Evolutionary conservation across 2,797 vertebrate genomes (phyloP).

Genomic region (Cichlasoma orientale): DNA sequence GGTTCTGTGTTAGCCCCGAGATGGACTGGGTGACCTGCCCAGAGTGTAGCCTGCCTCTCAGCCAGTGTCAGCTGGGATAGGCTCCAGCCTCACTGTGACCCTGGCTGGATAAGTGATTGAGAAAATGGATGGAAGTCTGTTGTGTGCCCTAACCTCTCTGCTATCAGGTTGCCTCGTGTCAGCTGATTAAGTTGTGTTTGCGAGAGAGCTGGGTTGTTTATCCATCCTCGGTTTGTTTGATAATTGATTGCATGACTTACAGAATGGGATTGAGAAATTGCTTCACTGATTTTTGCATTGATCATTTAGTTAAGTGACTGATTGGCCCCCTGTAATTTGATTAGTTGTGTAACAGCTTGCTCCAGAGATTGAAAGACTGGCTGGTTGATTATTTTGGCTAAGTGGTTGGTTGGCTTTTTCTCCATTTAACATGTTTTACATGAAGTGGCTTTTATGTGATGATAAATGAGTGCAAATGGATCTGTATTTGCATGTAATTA

Average conservation of each 20-base stretch:
- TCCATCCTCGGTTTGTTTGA: slow-evolving; percentile 6
- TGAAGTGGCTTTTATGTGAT: slow-evolving; percentile 28
- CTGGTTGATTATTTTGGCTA: slow-evolving; percentile 26
- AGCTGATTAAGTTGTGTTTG: slow-evolving; percentile 2
- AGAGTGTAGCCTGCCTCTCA: not conserved
- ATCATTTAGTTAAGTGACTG: slow-evolving; percentile 33
- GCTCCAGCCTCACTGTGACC: not conserved
- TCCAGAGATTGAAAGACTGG: slow-evolving; percentile 30
- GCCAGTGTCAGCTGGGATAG: not conserved
- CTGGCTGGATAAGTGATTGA: not conserved
- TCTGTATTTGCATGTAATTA: slow-evolving; percentile 51
- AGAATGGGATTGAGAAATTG: slow-evolving; percentile 10
- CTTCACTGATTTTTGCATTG: slow-evolving; percentile 23
- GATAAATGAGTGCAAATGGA: slow-evolving; percentile 29
- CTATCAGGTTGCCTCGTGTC: not conserved
- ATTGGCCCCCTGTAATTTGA: slow-evolving; percentile 39
- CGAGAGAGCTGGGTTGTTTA: not conserved
- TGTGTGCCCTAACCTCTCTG: not conserved
- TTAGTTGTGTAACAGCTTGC: slow-evolving; percentile 21
- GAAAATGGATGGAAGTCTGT: not conserved
- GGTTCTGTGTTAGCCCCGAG: not conserved
- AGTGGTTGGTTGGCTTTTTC: slow-evolving; percentile 19
- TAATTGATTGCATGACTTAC: slow-evolving; percentile 21
- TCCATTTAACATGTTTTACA: slow-evolving; percentile 32
- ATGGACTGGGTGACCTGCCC: rapidly evolving